These are phyloP conservation scores for Keiferia lycopersicella DNA, from an alignment of 2,888 invertebrate genomes.

Conservation along the genomic window DNA sequence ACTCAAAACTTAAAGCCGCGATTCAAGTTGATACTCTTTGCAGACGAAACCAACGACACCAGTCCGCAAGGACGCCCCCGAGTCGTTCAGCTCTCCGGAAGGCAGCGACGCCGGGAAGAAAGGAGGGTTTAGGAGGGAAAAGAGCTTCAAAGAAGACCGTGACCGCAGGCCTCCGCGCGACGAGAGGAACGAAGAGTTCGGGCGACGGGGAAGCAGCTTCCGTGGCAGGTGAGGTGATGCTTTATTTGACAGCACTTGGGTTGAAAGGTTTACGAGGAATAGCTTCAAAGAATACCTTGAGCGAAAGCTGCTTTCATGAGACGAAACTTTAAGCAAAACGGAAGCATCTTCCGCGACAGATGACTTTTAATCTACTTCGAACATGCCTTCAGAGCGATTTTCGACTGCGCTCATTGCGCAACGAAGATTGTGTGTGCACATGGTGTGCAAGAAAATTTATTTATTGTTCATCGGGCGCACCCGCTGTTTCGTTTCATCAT, in stretches of 20 bases:
- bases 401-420: no score
- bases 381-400: no score
- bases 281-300: no score
- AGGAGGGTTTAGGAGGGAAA: constrained; percentile 61
- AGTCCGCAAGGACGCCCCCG: constrained; percentile 65
- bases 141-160: constrained; percentile 72
- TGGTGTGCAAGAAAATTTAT: no score
- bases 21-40: not conserved
- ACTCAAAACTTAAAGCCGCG: not conserved
- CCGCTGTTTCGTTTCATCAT: no score
- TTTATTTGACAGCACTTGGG: not conserved
- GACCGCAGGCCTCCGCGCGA: constrained; percentile 41
- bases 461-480: no score
- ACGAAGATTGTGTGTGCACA: no score
- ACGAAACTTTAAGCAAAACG: no score
- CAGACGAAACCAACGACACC: constrained; percentile 64
- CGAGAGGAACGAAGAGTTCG: constrained; percentile 52
- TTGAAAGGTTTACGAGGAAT: no score
- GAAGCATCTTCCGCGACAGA: no score
- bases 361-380: no score
- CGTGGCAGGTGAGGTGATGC: constrained; percentile 52
- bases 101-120: constrained; percentile 56
- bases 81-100: constrained; percentile 68
- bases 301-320: no score
- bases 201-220: constrained; percentile 65